Conservation (phyloP, 2,113 vertebrate species). For the Atrichornis clamosus region DNA sequence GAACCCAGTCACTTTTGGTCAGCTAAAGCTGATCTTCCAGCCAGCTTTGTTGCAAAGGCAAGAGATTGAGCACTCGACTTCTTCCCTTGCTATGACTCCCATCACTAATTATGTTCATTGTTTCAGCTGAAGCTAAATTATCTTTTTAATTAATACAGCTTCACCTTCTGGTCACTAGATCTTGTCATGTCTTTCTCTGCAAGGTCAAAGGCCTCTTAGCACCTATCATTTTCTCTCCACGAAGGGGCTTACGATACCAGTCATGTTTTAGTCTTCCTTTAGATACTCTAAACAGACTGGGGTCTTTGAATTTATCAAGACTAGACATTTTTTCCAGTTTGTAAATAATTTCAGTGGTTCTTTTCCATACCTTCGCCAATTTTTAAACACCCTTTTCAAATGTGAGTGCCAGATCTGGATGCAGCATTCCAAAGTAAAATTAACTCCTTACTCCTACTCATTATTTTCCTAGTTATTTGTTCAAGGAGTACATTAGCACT, state of each 20-base stretch:
- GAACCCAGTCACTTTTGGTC: neutral
- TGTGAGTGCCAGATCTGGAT: neutral
- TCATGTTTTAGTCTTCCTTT: neutral
- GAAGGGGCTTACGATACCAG: neutral
- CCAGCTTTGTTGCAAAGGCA: neutral
- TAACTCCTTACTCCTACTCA: neutral
- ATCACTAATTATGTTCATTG: neutral
- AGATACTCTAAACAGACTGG: neutral
- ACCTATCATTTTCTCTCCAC: neutral
- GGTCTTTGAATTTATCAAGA: neutral
- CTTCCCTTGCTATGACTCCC: neutral
- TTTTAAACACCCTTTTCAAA: slow-evolving; percentile 8
- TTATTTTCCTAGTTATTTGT: neutral
- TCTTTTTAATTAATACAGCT: neutral
- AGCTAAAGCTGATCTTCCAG: neutral
- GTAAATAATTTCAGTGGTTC: neutral
- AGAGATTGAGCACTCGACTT: neutral
- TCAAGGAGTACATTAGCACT: neutral
- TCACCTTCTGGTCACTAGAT: neutral
- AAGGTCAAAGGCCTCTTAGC: neutral
- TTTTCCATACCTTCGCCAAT: neutral
- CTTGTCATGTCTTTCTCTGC: neutral
- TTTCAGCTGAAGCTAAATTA: neutral
- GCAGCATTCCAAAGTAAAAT: neutral
- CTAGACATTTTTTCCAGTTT: neutral